Evolutionary conservation across 2,888 invertebrate genomes (phyloP).

Genomic region (Pachliopta kotzebuea): DNA sequence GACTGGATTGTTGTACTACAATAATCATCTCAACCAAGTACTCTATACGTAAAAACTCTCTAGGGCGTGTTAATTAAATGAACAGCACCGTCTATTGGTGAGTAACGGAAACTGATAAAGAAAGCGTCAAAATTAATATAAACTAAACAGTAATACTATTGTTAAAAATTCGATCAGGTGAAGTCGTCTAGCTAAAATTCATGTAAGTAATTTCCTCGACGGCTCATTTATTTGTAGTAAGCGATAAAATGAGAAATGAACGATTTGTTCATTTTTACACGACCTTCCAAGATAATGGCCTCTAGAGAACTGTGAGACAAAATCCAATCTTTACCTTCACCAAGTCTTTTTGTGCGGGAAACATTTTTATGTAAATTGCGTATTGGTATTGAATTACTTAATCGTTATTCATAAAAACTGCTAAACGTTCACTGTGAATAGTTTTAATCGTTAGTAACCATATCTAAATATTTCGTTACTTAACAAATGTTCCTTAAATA

Average conservation of each 20-base stretch:
- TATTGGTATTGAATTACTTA: background rate
- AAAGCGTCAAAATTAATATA: too few relatives aligned
- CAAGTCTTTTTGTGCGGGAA: background rate
- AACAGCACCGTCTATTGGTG: too few relatives aligned
- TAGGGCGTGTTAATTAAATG: too few relatives aligned
- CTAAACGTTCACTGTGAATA: background rate
- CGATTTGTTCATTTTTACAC: slow-evolving; percentile 3
- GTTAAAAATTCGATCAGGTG: background rate
- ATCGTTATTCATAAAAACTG: background rate
- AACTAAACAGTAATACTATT: too few relatives aligned
- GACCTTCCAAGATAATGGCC: slow-evolving; percentile 2
- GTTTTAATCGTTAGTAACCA: too few relatives aligned
- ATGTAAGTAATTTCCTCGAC: background rate
- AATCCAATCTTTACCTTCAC: slow-evolving; percentile 3
- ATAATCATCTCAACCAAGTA: too few relatives aligned
- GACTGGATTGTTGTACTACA: too few relatives aligned
- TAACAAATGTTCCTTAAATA: too few relatives aligned
- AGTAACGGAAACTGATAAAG: too few relatives aligned
- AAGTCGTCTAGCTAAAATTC: background rate
- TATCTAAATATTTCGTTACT: too few relatives aligned
- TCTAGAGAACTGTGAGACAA: slow-evolving; percentile 1
- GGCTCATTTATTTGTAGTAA: slow-evolving; percentile 1
- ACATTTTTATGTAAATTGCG: background rate
- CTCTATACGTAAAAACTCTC: too few relatives aligned
- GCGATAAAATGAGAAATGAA: slow-evolving; percentile 1